phyloP scores from a whole-genome alignment of 1,140 invertebrate genomes.

The Nasonia longicornis region DNA sequence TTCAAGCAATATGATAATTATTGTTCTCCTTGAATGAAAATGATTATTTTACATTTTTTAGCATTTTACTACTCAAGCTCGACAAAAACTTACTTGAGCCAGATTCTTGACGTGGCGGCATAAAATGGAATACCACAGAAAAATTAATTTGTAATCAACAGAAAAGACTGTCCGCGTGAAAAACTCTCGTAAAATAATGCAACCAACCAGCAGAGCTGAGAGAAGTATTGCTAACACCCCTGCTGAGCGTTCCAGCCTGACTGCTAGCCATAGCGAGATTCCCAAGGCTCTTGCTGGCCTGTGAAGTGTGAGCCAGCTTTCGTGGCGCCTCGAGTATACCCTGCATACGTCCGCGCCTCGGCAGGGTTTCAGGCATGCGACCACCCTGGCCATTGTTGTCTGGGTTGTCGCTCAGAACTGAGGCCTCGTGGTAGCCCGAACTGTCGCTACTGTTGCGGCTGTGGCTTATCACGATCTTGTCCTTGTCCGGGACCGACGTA shows the following conservation, averaged over 20 bases:
- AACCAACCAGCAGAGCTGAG: slow-evolving; percentile 61
- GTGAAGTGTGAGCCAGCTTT: slow-evolving; percentile 62
- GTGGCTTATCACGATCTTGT: slow-evolving; percentile 72
- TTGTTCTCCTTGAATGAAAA: neutral
- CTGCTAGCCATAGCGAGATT: slow-evolving; percentile 58
- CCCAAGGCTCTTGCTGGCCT: slow-evolving; percentile 65
- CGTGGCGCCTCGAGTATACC: slow-evolving; percentile 50
- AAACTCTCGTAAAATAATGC: neutral
- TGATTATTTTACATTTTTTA: neutral
- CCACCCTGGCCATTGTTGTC: slow-evolving; percentile 60
- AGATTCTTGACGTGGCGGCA: slow-evolving; percentile 41
- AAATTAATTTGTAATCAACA: slow-evolving; percentile 4
- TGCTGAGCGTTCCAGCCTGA: slow-evolving; percentile 54
- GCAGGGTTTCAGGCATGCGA: slow-evolving; percentile 63
- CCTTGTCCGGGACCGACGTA: slow-evolving; percentile 47
- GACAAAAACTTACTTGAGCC: slow-evolving; percentile 48
- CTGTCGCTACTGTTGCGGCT: slow-evolving; percentile 83
- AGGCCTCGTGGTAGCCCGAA: slow-evolving; percentile 82
- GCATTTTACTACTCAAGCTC: neutral
- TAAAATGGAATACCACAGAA: neutral
- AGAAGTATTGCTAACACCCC: slow-evolving; percentile 64
- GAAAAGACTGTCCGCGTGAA: neutral
- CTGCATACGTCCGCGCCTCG: slow-evolving; percentile 56
- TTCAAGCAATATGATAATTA: neutral
- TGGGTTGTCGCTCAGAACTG: slow-evolving; percentile 75